phyloP scores from a whole-genome alignment of 1,140 invertebrate species.

The Drosophila truncata region DNA sequence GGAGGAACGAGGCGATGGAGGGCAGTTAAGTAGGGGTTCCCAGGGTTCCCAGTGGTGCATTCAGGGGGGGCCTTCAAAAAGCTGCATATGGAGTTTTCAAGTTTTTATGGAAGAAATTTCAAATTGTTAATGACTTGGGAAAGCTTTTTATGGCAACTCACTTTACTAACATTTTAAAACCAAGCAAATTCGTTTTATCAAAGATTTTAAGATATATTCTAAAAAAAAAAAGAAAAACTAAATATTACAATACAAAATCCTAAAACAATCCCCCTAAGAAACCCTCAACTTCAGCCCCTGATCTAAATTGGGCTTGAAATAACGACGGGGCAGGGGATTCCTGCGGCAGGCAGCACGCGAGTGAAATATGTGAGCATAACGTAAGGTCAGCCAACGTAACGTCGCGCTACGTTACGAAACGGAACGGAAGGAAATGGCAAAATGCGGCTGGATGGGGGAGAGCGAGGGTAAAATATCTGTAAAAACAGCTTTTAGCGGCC shows the following conservation, averaged over 20 bases:
- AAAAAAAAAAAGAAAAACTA: not conserved
- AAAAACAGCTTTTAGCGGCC: constrained; percentile 82
- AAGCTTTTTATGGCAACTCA: not conserved
- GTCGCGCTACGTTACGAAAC: constrained; percentile 57
- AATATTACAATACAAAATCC: not conserved
- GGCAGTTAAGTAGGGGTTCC: constrained; percentile 20
- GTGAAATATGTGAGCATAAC: constrained; percentile 71
- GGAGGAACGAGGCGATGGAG: constrained; percentile 15
- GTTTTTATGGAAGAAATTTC: not conserved
- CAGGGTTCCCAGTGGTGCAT: not conserved
- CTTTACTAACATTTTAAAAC: no score
- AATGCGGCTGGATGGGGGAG: constrained; percentile 60
- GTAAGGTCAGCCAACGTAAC: constrained; percentile 65
- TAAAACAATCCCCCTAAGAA: not conserved
- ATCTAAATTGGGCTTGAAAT: not conserved
- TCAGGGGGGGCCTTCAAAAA: not conserved
- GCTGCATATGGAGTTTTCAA: not conserved
- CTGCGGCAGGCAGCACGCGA: constrained; percentile 41
- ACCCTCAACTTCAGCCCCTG: not conserved
- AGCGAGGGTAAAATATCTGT: constrained; percentile 64
- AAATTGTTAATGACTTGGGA: not conserved
- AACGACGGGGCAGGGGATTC: not conserved
- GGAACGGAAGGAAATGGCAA: constrained; percentile 78
- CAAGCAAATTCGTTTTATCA: not conserved
- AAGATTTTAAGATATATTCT: not conserved